These are phyloP conservation scores for Argentina silus DNA, from an alignment of 2,797 vertebrate species.

Conservation along the genomic window DNA sequence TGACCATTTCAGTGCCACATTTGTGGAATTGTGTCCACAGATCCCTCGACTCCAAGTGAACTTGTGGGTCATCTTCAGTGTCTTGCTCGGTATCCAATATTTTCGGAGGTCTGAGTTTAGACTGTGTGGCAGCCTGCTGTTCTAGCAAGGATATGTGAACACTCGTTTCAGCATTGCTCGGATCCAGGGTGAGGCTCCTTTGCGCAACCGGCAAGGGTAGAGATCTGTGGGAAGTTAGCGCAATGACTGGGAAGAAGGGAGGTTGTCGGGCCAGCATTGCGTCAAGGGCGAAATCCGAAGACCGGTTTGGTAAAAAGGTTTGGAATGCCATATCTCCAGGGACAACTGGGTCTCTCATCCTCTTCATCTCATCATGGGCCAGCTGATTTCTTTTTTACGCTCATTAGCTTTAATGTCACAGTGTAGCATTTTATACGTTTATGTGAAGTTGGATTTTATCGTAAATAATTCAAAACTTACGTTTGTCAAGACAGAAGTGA, in stretches of 20 bases:
- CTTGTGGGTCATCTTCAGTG: constrained; percentile 87
- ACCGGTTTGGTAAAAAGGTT: constrained; percentile 80
- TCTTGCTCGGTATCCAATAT: constrained; percentile 78
- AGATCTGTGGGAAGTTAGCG: constrained; percentile 79
- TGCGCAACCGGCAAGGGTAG: constrained; percentile 78
- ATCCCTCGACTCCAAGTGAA: constrained; percentile 89
- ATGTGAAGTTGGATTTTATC: background rate
- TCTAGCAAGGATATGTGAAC: constrained; percentile 76
- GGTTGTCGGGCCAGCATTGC: constrained; percentile 81
- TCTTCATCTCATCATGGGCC: constrained; percentile 19
- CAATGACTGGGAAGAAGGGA: constrained; percentile 79
- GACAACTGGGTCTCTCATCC: constrained; percentile 81
- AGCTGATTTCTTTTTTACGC: constrained; percentile 37
- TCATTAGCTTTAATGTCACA: background rate
- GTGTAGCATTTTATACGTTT: background rate
- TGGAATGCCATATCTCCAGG: constrained; percentile 82
- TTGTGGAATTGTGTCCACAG: constrained; percentile 95
- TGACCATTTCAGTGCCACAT: constrained; percentile 94
- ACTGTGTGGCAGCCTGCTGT: constrained; percentile 65
- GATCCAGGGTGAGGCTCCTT: constrained; percentile 83
- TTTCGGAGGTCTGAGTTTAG: constrained; percentile 76
- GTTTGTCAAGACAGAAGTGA: background rate
- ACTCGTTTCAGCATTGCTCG: constrained; percentile 70
- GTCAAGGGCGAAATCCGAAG: constrained; percentile 82
- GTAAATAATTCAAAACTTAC: background rate